Percentiles rank a stretch among this genome's conserved stretches.
Evolutionary conservation across 2,888 invertebrate genomes (phyloP).

Genomic region (Drosophila birchii): DNA sequence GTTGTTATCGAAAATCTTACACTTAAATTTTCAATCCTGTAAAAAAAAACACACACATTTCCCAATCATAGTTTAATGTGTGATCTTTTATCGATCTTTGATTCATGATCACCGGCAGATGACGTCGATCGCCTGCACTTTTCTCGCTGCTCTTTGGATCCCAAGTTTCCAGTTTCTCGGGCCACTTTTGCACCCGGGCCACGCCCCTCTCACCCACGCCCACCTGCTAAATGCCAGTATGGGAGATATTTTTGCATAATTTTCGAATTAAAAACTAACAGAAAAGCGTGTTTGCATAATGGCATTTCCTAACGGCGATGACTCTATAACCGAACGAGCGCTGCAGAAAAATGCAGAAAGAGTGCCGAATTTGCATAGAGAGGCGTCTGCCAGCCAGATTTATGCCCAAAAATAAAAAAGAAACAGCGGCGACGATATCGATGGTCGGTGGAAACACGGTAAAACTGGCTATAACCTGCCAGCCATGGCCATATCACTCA

Average conservation of each 20-base stretch:
- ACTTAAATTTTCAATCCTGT: not conserved
- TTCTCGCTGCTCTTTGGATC: not conserved
- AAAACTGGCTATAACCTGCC: slow-evolving; percentile 53
- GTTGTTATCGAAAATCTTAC: not conserved
- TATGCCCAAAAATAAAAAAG: slow-evolving; percentile 18
- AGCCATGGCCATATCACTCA: slow-evolving; percentile 60
- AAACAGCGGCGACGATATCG: slow-evolving; percentile 8
- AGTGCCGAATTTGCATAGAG: slow-evolving; percentile 68
- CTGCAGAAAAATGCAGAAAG: slow-evolving; percentile 18
- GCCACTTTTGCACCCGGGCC: slow-evolving; percentile 19
- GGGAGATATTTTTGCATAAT: slow-evolving; percentile 73
- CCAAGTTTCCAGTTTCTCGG: slow-evolving; percentile 18
- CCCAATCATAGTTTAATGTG: slow-evolving; percentile 8
- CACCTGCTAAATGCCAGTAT: slow-evolving; percentile 50
- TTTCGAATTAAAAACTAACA: slow-evolving; percentile 68
- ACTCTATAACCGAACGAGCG: slow-evolving; percentile 61
- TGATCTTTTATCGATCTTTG: slow-evolving; percentile 26
- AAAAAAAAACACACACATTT: slow-evolving; percentile 2
- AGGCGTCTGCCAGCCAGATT: slow-evolving; percentile 40
- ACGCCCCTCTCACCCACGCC: slow-evolving; percentile 65
- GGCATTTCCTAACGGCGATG: slow-evolving; percentile 76
- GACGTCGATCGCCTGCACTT: slow-evolving; percentile 9
- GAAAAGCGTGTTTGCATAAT: slow-evolving; percentile 71
- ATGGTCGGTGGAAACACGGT: slow-evolving; percentile 21
- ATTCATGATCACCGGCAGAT: slow-evolving; percentile 24